These are phyloP conservation scores for Montipora capitata DNA, from an alignment of 92 coral and sea anemone species.

Conservation along the genomic window DNA sequence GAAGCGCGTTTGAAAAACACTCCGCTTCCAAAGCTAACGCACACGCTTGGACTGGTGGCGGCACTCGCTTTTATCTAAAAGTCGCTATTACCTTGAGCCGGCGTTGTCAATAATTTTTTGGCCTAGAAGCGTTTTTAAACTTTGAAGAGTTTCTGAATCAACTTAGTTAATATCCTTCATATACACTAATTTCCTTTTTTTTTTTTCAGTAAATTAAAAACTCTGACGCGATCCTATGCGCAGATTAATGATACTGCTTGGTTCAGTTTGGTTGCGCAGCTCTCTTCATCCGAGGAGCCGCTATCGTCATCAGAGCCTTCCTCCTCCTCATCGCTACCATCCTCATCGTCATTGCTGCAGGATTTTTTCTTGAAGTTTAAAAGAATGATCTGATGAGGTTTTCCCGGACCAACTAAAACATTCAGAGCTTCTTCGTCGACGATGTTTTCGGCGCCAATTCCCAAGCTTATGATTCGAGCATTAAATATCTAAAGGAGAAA, in stretches of 20 bases:
- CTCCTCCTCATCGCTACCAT: background rate
- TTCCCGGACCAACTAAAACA: slow-evolving; percentile 12
- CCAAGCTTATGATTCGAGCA: slow-evolving; percentile 25
- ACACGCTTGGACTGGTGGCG: too few species aligned
- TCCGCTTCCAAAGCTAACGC: too few species aligned
- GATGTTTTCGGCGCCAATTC: background rate
- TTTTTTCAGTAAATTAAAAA: too few species aligned
- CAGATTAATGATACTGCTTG: background rate
- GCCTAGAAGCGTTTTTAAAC: too few species aligned
- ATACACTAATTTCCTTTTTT: background rate
- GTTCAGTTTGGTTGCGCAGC: slow-evolving; percentile 4
- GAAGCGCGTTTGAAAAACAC: too few species aligned
- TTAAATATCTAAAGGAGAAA: background rate
- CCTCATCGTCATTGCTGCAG: background rate
- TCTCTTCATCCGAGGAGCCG: background rate
- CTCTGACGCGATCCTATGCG: background rate
- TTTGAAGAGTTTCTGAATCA: too few species aligned
- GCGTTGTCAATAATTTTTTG: too few species aligned
- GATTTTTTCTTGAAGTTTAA: background rate
- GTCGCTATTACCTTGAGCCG: too few species aligned
- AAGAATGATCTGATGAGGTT: background rate
- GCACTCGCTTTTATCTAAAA: too few species aligned
- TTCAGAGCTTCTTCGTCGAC: background rate
- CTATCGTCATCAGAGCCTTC: background rate
- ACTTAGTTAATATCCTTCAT: too few species aligned